Evolutionary conservation across 2,888 invertebrate species (phyloP).

Genomic region (Lycia hirtaria): DNA sequence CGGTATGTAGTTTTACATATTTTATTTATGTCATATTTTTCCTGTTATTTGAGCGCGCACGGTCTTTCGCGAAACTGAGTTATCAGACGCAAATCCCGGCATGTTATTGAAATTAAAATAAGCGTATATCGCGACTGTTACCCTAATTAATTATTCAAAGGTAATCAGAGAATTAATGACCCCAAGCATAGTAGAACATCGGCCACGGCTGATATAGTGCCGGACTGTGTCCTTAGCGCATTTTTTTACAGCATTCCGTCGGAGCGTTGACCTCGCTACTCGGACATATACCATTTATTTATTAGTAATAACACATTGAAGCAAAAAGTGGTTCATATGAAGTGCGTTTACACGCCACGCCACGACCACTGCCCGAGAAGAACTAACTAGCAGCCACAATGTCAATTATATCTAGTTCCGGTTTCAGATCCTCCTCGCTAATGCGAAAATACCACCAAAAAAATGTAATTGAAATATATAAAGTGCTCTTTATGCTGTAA

Average conservation of each 20-base stretch:
- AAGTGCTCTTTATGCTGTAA: constrained; percentile 61
- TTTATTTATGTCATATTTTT: constrained; percentile 17
- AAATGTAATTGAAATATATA: constrained; percentile 68
- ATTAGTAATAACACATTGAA: constrained; percentile 73
- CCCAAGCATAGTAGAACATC: constrained; percentile 58
- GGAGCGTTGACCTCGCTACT: constrained; percentile 79
- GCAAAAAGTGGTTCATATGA: constrained; percentile 77
- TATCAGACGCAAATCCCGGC: constrained; percentile 2
- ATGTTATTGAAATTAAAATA: constrained; percentile 19
- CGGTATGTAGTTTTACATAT: not conserved
- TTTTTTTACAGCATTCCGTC: constrained; percentile 79
- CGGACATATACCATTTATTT: constrained; percentile 74
- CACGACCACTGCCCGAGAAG: constrained; percentile 41
- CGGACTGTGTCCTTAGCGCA: constrained; percentile 75
- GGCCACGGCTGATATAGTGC: constrained; percentile 63
- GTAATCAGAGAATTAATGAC: constrained; percentile 69
- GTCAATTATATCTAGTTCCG: constrained; percentile 77
- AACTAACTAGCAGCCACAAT: constrained; percentile 49
- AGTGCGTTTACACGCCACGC: constrained; percentile 64
- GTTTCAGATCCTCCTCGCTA: constrained; percentile 77
- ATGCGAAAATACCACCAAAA: constrained; percentile 63
- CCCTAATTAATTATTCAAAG: constrained; percentile 64
- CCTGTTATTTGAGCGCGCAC: constrained; percentile 21
- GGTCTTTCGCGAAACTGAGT: not conserved
- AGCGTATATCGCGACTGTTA: constrained; percentile 33